Conservation (phyloP, 1,140 invertebrate species). For the Carposina sasakii region DNA sequence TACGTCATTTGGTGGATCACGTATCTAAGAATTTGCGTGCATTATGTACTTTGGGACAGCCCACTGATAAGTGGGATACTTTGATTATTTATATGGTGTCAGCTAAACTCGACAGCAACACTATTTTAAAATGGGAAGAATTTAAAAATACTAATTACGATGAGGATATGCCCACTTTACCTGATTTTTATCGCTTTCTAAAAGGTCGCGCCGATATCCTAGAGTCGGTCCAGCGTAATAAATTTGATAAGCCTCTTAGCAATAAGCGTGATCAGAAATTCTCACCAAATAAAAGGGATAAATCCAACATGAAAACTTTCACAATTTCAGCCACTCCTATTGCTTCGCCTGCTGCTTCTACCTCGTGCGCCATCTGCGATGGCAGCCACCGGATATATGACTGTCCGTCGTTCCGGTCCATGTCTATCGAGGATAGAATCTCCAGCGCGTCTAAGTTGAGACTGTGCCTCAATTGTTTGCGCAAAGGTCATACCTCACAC, state of each 20-base stretch:
- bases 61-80: neutral
- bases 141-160: neutral
- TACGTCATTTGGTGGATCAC: neutral
- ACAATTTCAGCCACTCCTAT: neutral
- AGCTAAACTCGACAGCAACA: neutral
- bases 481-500: neutral
- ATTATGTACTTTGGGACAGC: neutral
- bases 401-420: neutral
- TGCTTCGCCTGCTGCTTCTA: too few species aligned
- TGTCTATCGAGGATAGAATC: neutral
- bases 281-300: neutral
- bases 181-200: neutral
- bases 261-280: neutral
- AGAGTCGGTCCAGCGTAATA: neutral
- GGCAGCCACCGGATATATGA: neutral
- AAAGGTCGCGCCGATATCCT: neutral
- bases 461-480: slow-evolving; percentile 1
- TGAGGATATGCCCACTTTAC: neutral
- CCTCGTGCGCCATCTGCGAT: slow-evolving; percentile 6
- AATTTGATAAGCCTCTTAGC: neutral
- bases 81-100: neutral
- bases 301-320: neutral
- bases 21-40: neutral
- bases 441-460: neutral
- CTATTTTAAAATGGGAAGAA: neutral